Evolutionary conservation across 2,113 vertebrate species (phyloP).

Genomic region (Vombatus ursinus): DNA sequence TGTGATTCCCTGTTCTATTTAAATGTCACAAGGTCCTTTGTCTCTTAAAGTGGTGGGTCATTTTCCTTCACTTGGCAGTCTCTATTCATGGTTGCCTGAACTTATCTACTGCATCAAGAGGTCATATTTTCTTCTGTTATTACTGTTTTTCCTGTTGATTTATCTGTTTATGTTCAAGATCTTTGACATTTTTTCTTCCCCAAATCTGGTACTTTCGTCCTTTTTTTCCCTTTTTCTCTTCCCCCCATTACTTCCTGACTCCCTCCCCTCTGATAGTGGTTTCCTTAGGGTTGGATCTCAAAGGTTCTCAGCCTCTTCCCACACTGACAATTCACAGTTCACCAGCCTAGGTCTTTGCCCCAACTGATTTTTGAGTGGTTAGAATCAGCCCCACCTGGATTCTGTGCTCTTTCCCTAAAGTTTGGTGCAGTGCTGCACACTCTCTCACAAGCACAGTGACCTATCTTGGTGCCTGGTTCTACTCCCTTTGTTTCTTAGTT

Average conservation of each 20-base stretch:
- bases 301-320: background rate
- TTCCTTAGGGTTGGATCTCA: background rate
- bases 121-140: no score
- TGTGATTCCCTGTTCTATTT: no score
- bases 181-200: background rate
- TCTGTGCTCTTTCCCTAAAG: background rate
- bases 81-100: no score
- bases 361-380: background rate
- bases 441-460: background rate
- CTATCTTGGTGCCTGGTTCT: background rate
- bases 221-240: background rate
- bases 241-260: background rate
- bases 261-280: background rate
- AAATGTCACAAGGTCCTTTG: no score
- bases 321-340: no score
- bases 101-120: no score
- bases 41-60: no score
- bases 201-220: background rate
- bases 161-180: background rate
- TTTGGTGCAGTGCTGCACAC: background rate
- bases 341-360: no score
- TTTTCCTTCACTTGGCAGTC: no score
- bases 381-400: background rate
- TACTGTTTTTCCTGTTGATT: background rate
- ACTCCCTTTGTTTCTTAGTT: background rate